These are phyloP conservation scores for Edolisoma coerulescens DNA, from an alignment of 2,113 vertebrate genomes.

Conservation along the genomic window DNA sequence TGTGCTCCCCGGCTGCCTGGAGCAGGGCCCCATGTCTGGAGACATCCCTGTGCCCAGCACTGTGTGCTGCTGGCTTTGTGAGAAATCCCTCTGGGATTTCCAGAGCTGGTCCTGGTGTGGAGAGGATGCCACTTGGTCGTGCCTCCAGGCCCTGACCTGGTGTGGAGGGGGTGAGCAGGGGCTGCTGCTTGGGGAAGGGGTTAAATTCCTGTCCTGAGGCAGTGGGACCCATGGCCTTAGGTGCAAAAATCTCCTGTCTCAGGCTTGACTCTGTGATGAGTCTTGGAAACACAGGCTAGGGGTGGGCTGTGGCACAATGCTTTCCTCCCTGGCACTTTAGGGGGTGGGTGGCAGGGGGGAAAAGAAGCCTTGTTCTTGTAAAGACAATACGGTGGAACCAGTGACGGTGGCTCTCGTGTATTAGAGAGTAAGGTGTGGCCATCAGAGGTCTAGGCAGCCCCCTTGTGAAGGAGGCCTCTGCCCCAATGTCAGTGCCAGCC, in stretches of 20 bases:
- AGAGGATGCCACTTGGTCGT: background rate
- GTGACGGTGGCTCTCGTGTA: background rate
- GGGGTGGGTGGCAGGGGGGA: background rate
- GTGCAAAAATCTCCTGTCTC: background rate
- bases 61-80: background rate
- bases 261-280: rapidly evolving
- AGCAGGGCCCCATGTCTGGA: background rate
- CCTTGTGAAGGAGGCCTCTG: background rate
- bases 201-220: background rate
- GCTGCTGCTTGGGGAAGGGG: background rate
- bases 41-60: rapidly evolving
- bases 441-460: background rate
- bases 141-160: background rate
- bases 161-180: rapidly evolving
- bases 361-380: background rate
- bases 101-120: background rate
- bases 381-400: rapidly evolving
- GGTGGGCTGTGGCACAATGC: background rate
- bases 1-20: background rate
- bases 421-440: background rate
- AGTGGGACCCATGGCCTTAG: rapidly evolving
- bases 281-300: background rate
- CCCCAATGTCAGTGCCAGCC: background rate
- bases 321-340: background rate
- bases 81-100: background rate